Evolutionary conservation across 2,113 vertebrate genomes (phyloP), one percentile per base, ranked within the genome.

Genomic region (Dermatemys mawii): DNA sequence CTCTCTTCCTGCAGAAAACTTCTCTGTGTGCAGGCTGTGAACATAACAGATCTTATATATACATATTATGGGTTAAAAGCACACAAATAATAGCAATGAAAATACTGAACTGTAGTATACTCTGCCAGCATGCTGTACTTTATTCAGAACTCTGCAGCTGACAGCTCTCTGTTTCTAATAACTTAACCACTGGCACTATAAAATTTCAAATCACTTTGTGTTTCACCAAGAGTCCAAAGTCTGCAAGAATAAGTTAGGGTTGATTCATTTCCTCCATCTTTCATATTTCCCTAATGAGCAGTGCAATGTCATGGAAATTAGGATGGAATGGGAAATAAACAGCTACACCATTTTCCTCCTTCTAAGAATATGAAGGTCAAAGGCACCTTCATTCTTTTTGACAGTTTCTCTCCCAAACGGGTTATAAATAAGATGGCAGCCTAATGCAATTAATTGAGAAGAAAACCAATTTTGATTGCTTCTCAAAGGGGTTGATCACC

Each of bases 201-300:
- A 90, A 95, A 96, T 98, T 98, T 96, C 94, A 97, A 60, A 90
- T 97, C 91, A 93, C 93, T 41, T 80, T 85, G 86, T 78, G 48
- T 79, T 81, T 96, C 41, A 91, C 78, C 63, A 78, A 86, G 76
- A 78, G 82, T 83, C 87, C 10, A 80, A 46, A 79, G 78, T 97
- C 86, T 95, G 95, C 48, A 67, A 87, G 93, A 97, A 92, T 90
- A 95, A 96, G 48, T 94, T 91, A 78, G 89, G 95, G 91, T 86
- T 89, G 92, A 95, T 90, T 96, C 88, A 87, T 70, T 70, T 70
- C 27, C 54, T 32, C 0, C 93, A 78, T 95, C 97, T 96, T 96
- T 97, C 97, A 97, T 96, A 92, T 97, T 97, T 98, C 96, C 95
- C 96, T 97, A 95, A 97, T 84, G 96, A 97, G 94, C 84, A 84